Evolutionary conservation across 1,140 invertebrate genomes (phyloP).

Genomic region (Phocides pigmalion): DNA sequence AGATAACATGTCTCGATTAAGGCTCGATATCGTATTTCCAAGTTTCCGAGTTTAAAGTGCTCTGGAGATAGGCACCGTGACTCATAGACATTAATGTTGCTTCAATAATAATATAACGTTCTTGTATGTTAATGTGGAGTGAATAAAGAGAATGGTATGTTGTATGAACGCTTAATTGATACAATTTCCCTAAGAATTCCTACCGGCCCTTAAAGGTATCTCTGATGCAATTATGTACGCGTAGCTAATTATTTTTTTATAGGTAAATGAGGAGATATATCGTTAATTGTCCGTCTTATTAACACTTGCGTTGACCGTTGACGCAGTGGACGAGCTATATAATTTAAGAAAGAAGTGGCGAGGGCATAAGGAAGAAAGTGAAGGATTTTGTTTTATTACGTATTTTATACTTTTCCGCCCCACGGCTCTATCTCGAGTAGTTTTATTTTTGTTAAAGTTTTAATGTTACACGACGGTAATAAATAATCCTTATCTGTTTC

Average conservation of each 20-base stretch:
- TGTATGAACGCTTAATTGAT: conserved; percentile 10
- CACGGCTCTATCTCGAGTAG: conserved; percentile 5
- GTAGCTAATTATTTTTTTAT: conserved; percentile 29
- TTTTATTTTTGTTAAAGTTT: conserved; percentile 21
- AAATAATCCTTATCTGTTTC: conserved; percentile 19
- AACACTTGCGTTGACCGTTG: conserved; percentile 52
- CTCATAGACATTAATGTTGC: conserved; percentile 16
- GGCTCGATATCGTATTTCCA: conserved; percentile 25
- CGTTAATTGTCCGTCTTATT: conserved; percentile 49
- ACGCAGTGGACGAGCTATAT: conserved; percentile 45
- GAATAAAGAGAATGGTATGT: conserved; percentile 28
- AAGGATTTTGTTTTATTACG: conserved; percentile 34
- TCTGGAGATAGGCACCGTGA: conserved; percentile 19
- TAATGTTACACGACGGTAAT: conserved; percentile 6
- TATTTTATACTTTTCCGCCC: conserved; percentile 33
- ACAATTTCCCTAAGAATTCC: conserved; percentile 19
- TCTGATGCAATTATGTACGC: conserved; percentile 6
- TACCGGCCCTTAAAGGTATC: neutral
- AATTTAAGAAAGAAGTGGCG: conserved; percentile 21
- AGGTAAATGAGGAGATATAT: conserved; percentile 21
- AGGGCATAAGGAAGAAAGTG: conserved; percentile 27
- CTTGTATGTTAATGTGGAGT: conserved; percentile 13
- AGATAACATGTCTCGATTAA: conserved; percentile 19
- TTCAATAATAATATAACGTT: conserved; percentile 12
- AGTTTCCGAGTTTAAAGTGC: neutral